Percentiles rank a stretch among this genome's conserved stretches.
phyloP scores from a whole-genome alignment of 2,888 invertebrate species.

The Oxytorus armatus region DNA sequence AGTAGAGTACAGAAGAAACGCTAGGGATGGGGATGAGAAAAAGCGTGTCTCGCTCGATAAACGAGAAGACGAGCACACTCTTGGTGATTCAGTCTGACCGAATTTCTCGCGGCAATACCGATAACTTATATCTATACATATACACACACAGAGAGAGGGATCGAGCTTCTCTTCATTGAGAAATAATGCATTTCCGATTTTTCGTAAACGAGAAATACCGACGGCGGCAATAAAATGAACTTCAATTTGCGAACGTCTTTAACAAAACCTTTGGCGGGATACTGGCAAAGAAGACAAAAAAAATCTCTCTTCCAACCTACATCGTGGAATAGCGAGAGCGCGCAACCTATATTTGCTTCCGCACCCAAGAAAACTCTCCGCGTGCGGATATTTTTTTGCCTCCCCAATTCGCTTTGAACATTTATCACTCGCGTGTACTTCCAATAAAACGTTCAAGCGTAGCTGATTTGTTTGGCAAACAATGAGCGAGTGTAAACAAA shows the following conservation, averaged over 20 bases:
- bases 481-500: background rate
- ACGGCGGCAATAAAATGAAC: conserved; percentile 35
- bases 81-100: conserved; percentile 28
- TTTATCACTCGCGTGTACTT: background rate
- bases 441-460: background rate
- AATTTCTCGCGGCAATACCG: conserved; percentile 22
- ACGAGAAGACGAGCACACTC: conserved; percentile 32
- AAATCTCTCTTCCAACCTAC: background rate
- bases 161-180: conserved; percentile 16
- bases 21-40: conserved; percentile 33
- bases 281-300: conserved; percentile 14
- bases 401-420: conserved; percentile 16
- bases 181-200: conserved; percentile 49
- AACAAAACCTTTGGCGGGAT: conserved; percentile 14
- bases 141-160: background rate
- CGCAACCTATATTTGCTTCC: background rate
- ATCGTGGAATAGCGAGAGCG: background rate
- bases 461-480: conserved; percentile 24
- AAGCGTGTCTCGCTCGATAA: conserved; percentile 50
- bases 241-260: conserved; percentile 49
- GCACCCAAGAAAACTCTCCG: background rate
- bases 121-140: conserved; percentile 5
- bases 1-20: conserved; percentile 25
- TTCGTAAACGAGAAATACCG: conserved; percentile 40
- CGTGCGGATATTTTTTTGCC: background rate